Conservation (phyloP, 1,140 invertebrate genomes). For the Campoletis sonorensis region DNA sequence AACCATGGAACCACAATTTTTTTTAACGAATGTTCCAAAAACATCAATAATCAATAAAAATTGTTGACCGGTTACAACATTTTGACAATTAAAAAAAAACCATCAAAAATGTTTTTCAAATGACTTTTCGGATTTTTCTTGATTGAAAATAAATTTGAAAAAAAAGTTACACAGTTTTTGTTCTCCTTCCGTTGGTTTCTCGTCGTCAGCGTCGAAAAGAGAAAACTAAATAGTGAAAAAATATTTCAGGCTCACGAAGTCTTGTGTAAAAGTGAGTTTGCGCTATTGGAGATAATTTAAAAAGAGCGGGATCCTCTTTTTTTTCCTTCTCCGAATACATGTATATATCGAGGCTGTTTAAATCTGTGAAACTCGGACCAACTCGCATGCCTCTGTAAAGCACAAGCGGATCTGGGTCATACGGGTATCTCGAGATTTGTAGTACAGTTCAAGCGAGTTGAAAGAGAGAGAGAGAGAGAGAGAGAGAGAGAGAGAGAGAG, state of each 20-base stretch:
- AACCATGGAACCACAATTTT: too few relatives aligned
- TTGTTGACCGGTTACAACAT: too few relatives aligned
- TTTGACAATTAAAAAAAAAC: too few relatives aligned
- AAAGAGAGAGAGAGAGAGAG: too few relatives aligned
- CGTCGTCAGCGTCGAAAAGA: not conserved
- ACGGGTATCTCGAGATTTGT: not conserved
- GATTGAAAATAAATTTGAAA: too few relatives aligned
- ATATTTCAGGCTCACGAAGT: not conserved
- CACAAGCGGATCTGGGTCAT: not conserved
- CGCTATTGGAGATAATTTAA: constrained; percentile 1
- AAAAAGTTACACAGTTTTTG: too few relatives aligned
- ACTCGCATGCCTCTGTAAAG: constrained; percentile 2
- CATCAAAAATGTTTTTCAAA: too few relatives aligned
- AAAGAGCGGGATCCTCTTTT: not conserved
- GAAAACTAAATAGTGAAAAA: not conserved
- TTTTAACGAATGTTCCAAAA: too few relatives aligned
- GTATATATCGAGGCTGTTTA: not conserved
- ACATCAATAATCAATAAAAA: too few relatives aligned
- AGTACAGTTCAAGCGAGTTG: not conserved
- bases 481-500: not conserved
- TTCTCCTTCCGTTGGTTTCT: too few relatives aligned
- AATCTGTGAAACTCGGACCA: not conserved
- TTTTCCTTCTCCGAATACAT: not conserved
- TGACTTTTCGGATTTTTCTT: too few relatives aligned
- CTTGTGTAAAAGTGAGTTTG: not conserved